phyloP scores from a whole-genome alignment of 2,888 invertebrate species.

The Elmis aenea region DNA sequence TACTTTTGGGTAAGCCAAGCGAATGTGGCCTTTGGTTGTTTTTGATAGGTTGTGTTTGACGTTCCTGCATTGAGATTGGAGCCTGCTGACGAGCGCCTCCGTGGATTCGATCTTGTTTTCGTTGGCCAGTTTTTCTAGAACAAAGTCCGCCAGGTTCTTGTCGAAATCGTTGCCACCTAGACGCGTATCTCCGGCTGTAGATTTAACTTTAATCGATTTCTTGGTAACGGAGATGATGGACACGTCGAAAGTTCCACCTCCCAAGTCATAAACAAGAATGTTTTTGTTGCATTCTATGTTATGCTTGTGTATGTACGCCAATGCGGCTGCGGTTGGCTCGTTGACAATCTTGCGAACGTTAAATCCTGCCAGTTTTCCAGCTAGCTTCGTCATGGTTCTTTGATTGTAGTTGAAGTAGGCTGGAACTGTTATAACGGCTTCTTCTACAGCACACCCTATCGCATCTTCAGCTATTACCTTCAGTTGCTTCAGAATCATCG shows the following conservation, averaged over 20 bases:
- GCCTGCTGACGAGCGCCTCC: too few relatives aligned
- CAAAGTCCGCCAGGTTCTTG: conserved; percentile 16
- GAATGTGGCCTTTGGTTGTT: too few relatives aligned
- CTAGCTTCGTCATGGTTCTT: conserved; percentile 23
- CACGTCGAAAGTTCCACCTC: conserved; percentile 31
- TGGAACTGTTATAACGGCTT: conserved; percentile 26
- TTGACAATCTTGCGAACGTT: conserved; percentile 21
- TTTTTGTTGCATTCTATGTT: conserved; percentile 12
- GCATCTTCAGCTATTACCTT: conserved; percentile 13
- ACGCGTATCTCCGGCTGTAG: conserved; percentile 25
- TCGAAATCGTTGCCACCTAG: conserved; percentile 30
- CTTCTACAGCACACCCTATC: conserved; percentile 11
- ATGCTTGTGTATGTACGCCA: conserved; percentile 22
- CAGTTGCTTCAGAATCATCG: conserved; percentile 18
- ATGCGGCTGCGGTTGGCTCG: conserved; percentile 28
- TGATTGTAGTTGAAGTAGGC: conserved; percentile 25
- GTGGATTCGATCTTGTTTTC: too few relatives aligned
- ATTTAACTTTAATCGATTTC: conserved; percentile 14
- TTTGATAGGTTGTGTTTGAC: too few relatives aligned
- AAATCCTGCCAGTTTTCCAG: conserved; percentile 21
- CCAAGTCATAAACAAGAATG: conserved; percentile 27
- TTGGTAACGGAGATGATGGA: conserved; percentile 19
- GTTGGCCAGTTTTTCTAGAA: conserved; percentile 9
- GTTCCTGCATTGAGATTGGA: too few relatives aligned
- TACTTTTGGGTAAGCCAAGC: too few relatives aligned